Conservation (phyloP, 1,140 invertebrate species). For the Oryzaephilus surinamensis region DNA sequence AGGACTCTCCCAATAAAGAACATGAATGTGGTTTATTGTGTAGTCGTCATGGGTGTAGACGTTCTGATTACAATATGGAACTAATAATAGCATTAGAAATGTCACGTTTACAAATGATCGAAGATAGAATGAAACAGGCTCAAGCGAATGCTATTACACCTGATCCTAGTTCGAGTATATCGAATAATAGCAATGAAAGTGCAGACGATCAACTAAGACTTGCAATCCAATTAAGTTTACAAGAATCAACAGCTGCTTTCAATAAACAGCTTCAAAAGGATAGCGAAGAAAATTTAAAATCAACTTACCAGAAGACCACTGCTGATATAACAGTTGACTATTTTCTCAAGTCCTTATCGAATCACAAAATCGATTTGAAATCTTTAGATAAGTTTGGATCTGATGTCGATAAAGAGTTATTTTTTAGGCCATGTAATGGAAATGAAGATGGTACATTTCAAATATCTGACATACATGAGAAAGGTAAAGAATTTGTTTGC, state of each 20-base stretch:
- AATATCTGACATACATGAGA: conserved; percentile 44
- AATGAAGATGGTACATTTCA: conserved; percentile 43
- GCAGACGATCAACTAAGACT: conserved; percentile 40
- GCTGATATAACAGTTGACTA: conserved; percentile 45
- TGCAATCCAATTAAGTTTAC: conserved; percentile 40
- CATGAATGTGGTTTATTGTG: conserved; percentile 29
- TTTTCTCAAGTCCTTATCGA: conserved; percentile 43
- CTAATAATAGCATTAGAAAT: conserved; percentile 59
- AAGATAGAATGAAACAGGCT: conserved; percentile 41
- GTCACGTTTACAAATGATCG: conserved; percentile 58
- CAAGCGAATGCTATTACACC: conserved; percentile 24
- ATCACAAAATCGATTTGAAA: conserved; percentile 34
- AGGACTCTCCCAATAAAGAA: conserved; percentile 20
- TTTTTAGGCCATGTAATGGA: conserved; percentile 30
- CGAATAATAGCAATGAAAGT: conserved; percentile 28
- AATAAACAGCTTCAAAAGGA: conserved; percentile 13
- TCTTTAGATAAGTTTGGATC: conserved; percentile 19
- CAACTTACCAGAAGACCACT: conserved; percentile 32
- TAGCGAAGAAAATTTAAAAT: conserved; percentile 11
- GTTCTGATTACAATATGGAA: conserved; percentile 50
- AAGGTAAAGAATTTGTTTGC: too few species aligned
- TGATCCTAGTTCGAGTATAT: conserved; percentile 33
- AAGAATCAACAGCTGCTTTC: conserved; percentile 33
- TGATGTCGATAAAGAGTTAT: conserved; percentile 25
- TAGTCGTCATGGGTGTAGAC: conserved; percentile 22